Evolutionary conservation across 2,888 invertebrate species (phyloP).

Genomic region (Congeria kusceri): DNA sequence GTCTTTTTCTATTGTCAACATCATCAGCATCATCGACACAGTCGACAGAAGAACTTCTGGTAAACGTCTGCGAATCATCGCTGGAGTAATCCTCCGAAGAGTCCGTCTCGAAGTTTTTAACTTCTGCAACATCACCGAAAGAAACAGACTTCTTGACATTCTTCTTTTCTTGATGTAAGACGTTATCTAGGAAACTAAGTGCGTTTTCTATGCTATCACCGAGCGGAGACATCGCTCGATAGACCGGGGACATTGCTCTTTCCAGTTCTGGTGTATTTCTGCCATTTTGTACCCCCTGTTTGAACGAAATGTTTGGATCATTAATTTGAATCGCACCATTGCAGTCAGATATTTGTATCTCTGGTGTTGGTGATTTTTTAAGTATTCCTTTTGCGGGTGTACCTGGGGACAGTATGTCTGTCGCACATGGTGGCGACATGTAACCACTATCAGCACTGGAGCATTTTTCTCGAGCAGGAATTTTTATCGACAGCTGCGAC

Average conservation of each 20-base stretch:
- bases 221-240: slow-evolving; percentile 48
- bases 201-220: slow-evolving; percentile 61
- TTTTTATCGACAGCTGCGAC: slow-evolving; percentile 37
- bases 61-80: slow-evolving; percentile 44
- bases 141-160: slow-evolving; percentile 58
- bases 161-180: slow-evolving; percentile 60
- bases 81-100: slow-evolving; percentile 50
- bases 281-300: not conserved
- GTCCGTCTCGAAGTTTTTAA: slow-evolving; percentile 58
- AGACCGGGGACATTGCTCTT: slow-evolving; percentile 51
- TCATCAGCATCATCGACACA: slow-evolving; percentile 42
- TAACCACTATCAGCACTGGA: slow-evolving; percentile 61
- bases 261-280: not conserved
- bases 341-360: not conserved
- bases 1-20: slow-evolving; percentile 40
- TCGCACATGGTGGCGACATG: slow-evolving; percentile 48
- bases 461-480: slow-evolving; percentile 47
- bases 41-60: slow-evolving; percentile 36
- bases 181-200: slow-evolving; percentile 65
- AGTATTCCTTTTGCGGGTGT: slow-evolving; percentile 58
- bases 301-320: not conserved
- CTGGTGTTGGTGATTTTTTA: slow-evolving; percentile 57
- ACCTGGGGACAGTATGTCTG: slow-evolving; percentile 36
- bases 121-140: slow-evolving; percentile 56
- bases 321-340: not conserved